Evolutionary conservation across 2,888 invertebrate species (phyloP).

Genomic region (Dascillus cervinus): DNA sequence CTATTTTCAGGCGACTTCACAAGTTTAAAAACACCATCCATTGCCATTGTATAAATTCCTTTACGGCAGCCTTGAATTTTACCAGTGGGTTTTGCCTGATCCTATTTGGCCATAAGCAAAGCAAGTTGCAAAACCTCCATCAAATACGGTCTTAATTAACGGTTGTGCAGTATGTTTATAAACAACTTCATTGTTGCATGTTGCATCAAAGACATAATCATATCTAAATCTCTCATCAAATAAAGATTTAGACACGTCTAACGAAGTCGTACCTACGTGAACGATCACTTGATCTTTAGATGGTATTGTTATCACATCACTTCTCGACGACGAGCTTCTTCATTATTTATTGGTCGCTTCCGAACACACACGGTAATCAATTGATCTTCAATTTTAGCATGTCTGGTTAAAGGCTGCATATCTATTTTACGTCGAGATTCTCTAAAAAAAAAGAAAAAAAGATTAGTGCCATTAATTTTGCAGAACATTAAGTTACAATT

Average conservation of each 20-base stretch:
- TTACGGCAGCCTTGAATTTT: conserved; percentile 94
- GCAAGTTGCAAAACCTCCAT: conserved; percentile 98
- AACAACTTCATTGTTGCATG: conserved; percentile 90
- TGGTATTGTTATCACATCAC: conserved; percentile 97
- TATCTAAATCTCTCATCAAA: conserved; percentile 98
- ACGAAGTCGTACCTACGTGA: conserved; percentile 93
- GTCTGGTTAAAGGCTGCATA: conserved; percentile 57
- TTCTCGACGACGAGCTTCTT: conserved; percentile 79
- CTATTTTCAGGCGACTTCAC: conserved; percentile 76
- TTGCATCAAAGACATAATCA: conserved; percentile 98
- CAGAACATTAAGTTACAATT: no score
- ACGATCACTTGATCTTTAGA: conserved; percentile 88
- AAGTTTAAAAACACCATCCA: conserved; percentile 86
- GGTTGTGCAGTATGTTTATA: conserved; percentile 98
- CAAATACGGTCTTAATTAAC: conserved; percentile 94
- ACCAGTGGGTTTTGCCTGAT: conserved; percentile 87
- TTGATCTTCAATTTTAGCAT: conserved; percentile 85
- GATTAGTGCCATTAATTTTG: no score
- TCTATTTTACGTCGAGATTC: conserved; percentile 57
- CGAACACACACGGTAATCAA: conserved; percentile 98
- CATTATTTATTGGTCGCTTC: conserved; percentile 93
- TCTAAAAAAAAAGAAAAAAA: conserved; percentile 43
- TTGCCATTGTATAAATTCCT: conserved; percentile 97
- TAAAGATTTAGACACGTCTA: conserved; percentile 96
- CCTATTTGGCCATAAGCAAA: conserved; percentile 99